Base-by-base conservation (phyloP, 2,113 vertebrate species). In the Cyprinus carpio region DNA sequence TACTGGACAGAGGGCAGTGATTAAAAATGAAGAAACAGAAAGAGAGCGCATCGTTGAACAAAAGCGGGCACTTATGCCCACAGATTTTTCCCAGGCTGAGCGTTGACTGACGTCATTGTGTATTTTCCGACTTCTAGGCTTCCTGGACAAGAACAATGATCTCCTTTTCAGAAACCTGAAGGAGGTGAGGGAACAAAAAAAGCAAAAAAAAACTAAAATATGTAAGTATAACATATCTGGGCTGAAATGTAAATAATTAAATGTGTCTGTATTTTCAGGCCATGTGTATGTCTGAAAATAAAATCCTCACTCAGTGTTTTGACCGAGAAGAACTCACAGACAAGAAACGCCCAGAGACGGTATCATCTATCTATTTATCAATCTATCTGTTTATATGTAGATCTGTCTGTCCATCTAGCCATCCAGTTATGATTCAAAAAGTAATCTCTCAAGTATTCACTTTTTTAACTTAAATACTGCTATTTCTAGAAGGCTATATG, bases 121-220 rank as follows among this genome's bases (percentile, higher is more conserved):
- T 87, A 90, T 86, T 90, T 89, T 9, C 91, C 34, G 84, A 56
- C 79, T 72, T 85, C 65, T 90, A 99, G 98, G 98, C 86, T 99
- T 99, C 92, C 91, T 99, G 93, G 98, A 99, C 93, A 99, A 99
- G 92, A 99, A 99, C 95, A 99, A 99, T 0, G 98, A 99, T 90
- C 96, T 99, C 74, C 97, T 99, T 27, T 99, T 99, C 91, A 95
- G 98, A 90, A 99, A 99, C 93, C 89, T 99, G 86, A 99, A 99
- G 90, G 97, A 99, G 96, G 98, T 98, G 90, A 96, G 95, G 43
- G 23, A 46, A 60, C 67, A 25, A 75, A 56, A 64, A 64, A 34
- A 49, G 3, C 15, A 5, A 67, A 49, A 84, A 6, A 16, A 7
- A 43, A 31, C 31, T 31, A 31, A 31, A 31, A 31, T 31, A 31